phyloP scores from a whole-genome alignment of 92 coral and sea anemone genomes.

The Phenganax stokvisi region DNA sequence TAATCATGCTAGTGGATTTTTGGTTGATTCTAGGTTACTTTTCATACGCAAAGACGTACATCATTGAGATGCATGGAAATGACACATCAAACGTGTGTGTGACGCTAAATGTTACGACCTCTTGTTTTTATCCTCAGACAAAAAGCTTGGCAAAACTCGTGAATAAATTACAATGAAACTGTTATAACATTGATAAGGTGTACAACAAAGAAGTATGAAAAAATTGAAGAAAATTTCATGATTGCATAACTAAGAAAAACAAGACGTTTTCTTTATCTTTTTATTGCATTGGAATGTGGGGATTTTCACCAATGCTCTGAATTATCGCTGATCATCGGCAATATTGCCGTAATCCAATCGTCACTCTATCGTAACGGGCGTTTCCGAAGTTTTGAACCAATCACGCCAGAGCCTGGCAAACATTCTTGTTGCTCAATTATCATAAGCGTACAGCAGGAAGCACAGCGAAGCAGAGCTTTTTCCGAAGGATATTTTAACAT shows the following conservation, averaged over 20 bases:
- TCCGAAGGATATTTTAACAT: not conserved
- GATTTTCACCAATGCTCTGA: not conserved
- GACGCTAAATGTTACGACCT: no score
- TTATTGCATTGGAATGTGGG: not conserved
- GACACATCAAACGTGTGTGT: no score
- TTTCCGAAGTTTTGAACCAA: conserved; percentile 21
- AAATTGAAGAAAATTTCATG: not conserved
- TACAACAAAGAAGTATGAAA: not conserved
- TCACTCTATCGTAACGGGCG: conserved; percentile 27
- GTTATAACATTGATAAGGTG: not conserved
- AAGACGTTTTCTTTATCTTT: conserved; percentile 1
- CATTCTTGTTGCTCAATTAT: conserved; percentile 32
- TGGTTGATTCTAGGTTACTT: no score
- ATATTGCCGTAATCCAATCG: conserved; percentile 29
- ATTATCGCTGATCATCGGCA: conserved; percentile 1
- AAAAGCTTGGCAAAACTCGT: no score
- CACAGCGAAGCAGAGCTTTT: conserved; percentile 2
- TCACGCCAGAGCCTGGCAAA: conserved; percentile 6
- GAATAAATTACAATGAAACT: not conserved
- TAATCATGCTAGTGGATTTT: no score
- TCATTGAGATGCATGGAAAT: no score
- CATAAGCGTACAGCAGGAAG: conserved; percentile 37
- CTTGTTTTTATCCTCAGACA: no score
- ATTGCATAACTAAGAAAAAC: no score
- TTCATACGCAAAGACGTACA: no score